Conservation (phyloP, 2,888 invertebrate genomes). For the Rhamphomyia laevipes region DNA sequence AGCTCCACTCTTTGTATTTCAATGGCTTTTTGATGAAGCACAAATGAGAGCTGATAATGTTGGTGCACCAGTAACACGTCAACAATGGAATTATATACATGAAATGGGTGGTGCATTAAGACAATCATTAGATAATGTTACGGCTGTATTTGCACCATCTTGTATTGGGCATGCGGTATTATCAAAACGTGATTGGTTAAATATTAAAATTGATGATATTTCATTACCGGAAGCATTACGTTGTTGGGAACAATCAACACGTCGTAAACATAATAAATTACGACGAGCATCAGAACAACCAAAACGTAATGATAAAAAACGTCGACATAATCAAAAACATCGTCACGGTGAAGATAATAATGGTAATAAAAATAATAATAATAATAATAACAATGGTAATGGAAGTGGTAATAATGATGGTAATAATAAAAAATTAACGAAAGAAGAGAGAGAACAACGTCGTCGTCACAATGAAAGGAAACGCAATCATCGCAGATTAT, state of each 20-base stretch:
- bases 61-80: constrained; percentile 73
- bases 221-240: constrained; percentile 72
- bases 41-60: constrained; percentile 90
- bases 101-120: constrained; percentile 77
- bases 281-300: constrained; percentile 1
- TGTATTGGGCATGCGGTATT: constrained; percentile 87
- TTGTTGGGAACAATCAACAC: constrained; percentile 69
- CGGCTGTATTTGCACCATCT: constrained; percentile 84
- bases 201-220: constrained; percentile 72
- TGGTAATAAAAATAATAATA: constrained; percentile 6
- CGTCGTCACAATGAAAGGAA: constrained; percentile 21
- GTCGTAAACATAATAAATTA: constrained; percentile 22
- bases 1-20: constrained; percentile 85
- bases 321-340: constrained; percentile 18
- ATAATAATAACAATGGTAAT: constrained; percentile 9
- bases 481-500: constrained; percentile 18
- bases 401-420: not conserved
- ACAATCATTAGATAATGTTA: constrained; percentile 69
- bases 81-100: constrained; percentile 90
- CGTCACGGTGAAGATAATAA: constrained; percentile 15
- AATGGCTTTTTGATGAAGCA: constrained; percentile 91
- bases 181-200: constrained; percentile 76
- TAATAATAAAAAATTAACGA: constrained; percentile 7
- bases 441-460: constrained; percentile 16
- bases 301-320: constrained; percentile 11